A percentile compares a stretch with the other conserved stretches of the same genome.
Evolutionary conservation across 2,113 vertebrate species (phyloP).

Genomic region (Dinomys branickii): DNA sequence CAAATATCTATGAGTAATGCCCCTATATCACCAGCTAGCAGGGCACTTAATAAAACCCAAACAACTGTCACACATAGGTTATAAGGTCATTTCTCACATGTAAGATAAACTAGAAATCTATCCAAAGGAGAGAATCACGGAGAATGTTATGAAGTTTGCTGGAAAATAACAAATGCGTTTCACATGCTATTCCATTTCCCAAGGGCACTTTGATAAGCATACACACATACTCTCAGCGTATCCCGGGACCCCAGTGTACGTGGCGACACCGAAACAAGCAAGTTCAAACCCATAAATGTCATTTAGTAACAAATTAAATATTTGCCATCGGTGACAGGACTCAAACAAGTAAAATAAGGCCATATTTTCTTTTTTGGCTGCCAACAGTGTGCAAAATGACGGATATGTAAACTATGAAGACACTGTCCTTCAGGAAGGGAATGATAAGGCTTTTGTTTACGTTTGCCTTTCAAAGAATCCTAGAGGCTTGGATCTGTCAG

Average conservation of each 20-base stretch:
- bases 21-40: conserved; percentile 78
- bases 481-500: neutral
- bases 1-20: conserved; percentile 86
- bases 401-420: conserved; percentile 60
- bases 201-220: conserved; percentile 85
- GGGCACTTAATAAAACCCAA: conserved; percentile 87
- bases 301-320: conserved; percentile 67
- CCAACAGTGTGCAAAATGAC: conserved; percentile 43
- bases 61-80: conserved; percentile 87
- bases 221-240: conserved; percentile 63
- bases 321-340: conserved; percentile 62
- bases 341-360: conserved; percentile 71
- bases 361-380: conserved; percentile 13
- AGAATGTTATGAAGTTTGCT: conserved; percentile 82
- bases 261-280: conserved; percentile 21
- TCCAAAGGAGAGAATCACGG: conserved; percentile 79
- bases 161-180: conserved; percentile 86
- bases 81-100: conserved; percentile 88
- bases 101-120: conserved; percentile 86
- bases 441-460: conserved; percentile 62
- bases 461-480: conserved; percentile 56
- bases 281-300: conserved; percentile 71
- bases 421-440: conserved; percentile 61
- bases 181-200: conserved; percentile 84
- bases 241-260: conserved; percentile 11